A percentile compares a stretch with the other conserved stretches of the same genome.
phyloP scores from a whole-genome alignment of 2,888 invertebrate species.

The Acheta domesticus region DNA sequence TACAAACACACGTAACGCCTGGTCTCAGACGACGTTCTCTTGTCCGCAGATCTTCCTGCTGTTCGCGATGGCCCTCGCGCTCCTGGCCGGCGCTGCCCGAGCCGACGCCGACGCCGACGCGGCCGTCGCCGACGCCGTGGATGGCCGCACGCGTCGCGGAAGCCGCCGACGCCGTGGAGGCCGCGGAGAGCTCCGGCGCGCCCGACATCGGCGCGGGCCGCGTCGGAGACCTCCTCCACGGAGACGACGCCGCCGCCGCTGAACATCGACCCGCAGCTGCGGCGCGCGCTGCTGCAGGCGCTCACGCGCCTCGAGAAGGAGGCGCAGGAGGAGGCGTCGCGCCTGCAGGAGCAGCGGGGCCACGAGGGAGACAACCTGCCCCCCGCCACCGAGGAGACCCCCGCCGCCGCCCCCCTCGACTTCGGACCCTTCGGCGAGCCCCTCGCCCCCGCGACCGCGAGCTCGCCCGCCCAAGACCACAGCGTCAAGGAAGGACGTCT shows the following conservation, averaged over 20 bases:
- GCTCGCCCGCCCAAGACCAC: constrained; percentile 39
- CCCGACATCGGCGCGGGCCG: no score
- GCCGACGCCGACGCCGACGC: no score
- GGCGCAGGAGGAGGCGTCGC: constrained; percentile 39
- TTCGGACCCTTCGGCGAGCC: constrained; percentile 41
- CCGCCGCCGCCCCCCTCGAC: background rate
- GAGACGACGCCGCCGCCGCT: constrained; percentile 52
- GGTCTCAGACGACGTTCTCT: no score
- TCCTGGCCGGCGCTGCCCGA: no score
- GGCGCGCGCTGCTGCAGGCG: constrained; percentile 72
- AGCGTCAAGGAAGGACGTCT: constrained; percentile 30
- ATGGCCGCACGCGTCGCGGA: no score
- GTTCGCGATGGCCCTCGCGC: no score
- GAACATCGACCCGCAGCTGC: constrained; percentile 68
- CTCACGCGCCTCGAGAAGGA: constrained; percentile 71
- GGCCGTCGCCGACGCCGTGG: no score
- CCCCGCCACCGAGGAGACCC: constrained; percentile 43
- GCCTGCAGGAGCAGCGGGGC: background rate
- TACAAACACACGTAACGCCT: no score
- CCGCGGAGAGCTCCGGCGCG: no score
- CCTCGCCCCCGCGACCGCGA: constrained; percentile 43
- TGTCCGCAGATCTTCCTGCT: no score
- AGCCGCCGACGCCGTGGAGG: no score
- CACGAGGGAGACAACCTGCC: constrained; percentile 6
- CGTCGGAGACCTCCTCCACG: background rate